Conservation (phyloP, 1,140 invertebrate species). For the Lysiphlebus fabarum region DNA sequence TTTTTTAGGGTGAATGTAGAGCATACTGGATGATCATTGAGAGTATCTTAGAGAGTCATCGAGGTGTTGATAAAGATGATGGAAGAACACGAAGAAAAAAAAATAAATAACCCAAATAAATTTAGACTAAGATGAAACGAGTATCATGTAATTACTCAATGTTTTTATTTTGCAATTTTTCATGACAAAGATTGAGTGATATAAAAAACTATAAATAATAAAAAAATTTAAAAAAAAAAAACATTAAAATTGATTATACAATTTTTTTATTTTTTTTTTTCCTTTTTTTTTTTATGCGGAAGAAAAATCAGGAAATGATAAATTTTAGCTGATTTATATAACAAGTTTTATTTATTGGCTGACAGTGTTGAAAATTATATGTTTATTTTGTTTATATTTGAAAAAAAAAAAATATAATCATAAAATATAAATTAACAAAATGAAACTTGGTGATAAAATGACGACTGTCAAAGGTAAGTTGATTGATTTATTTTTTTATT, state of each 20-base stretch:
- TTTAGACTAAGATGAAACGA: neutral
- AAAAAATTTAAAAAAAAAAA: neutral
- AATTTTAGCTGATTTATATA: too few relatives aligned
- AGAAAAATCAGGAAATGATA: too few relatives aligned
- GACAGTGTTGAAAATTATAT: too few relatives aligned
- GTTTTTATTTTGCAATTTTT: neutral
- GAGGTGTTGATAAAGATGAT: constrained; percentile 8
- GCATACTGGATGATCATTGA: neutral
- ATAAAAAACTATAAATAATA: neutral
- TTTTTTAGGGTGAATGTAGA: too few relatives aligned
- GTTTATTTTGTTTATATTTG: too few relatives aligned
- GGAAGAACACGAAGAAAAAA: constrained; percentile 22
- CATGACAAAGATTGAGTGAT: neutral
- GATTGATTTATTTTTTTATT: too few relatives aligned
- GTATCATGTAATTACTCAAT: neutral
- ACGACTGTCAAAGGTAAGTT: constrained; percentile 25
- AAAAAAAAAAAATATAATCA: neutral
- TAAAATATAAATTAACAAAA: constrained; percentile 11
- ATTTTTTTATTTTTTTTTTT: too few relatives aligned
- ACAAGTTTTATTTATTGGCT: too few relatives aligned
- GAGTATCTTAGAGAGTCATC: neutral
- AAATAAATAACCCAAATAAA: neutral
- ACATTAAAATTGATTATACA: neutral
- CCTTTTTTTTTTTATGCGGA: too few relatives aligned
- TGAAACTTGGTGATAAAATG: constrained; percentile 30